These are phyloP conservation scores for Noctua comes DNA, from an alignment of 2,888 invertebrate genomes.

Conservation along the genomic window DNA sequence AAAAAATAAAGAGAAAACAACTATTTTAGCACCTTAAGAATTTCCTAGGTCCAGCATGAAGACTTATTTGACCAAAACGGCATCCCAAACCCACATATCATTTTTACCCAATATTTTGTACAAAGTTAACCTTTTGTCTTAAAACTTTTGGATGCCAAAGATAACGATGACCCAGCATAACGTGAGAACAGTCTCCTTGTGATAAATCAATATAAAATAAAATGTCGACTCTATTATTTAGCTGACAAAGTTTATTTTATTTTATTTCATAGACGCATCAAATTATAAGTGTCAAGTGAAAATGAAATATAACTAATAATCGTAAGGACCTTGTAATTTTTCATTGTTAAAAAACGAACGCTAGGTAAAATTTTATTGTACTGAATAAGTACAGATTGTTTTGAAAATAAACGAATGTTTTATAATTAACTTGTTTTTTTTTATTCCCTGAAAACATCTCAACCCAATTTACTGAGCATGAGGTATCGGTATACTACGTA, in stretches of 20 bases:
- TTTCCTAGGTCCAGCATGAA: background rate
- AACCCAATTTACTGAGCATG: background rate
- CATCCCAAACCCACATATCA: constrained; percentile 35
- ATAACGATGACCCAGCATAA: constrained; percentile 28
- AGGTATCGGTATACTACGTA: background rate
- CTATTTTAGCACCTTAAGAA: background rate
- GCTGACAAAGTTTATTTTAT: constrained; percentile 45
- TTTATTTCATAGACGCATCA: constrained; percentile 58
- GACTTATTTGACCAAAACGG: constrained; percentile 17
- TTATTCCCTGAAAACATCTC: background rate
- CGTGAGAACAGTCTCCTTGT: constrained; percentile 55
- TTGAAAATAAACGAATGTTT: constrained; percentile 83
- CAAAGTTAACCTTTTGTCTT: constrained; percentile 23
- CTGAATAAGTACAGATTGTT: constrained; percentile 82
- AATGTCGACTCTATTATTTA: constrained; percentile 59
- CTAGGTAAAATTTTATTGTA: constrained; percentile 85
- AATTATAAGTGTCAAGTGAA: constrained; percentile 68
- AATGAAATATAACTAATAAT: constrained; percentile 58
- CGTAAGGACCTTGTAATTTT: constrained; percentile 77
- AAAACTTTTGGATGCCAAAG: constrained; percentile 25
- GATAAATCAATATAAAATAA: constrained; percentile 53
- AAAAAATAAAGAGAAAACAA: background rate
- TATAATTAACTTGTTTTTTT: constrained; percentile 61
- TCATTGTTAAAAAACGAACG: constrained; percentile 79
- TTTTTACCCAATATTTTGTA: constrained; percentile 50